Evolutionary conservation across 2,888 invertebrate genomes (phyloP).

Genomic region (Oscheius sp.): DNA sequence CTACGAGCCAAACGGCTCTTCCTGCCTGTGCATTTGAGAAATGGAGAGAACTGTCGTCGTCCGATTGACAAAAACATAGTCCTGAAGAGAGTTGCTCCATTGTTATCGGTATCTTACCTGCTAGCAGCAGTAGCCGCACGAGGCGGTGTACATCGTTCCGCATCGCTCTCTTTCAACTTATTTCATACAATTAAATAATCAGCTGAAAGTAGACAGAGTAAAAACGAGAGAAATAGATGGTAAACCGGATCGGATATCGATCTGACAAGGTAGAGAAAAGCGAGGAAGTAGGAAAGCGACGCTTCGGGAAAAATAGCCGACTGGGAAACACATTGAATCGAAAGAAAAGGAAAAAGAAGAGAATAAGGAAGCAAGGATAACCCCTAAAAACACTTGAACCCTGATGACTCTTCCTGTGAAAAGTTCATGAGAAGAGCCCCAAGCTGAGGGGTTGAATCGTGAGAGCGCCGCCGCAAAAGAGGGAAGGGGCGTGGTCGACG

Average conservation of each 20-base stretch:
- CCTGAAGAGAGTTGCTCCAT: background rate
- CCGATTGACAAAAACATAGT: conserved; percentile 30
- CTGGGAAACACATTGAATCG: background rate
- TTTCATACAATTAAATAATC: background rate
- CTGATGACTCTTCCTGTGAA: conserved; percentile 13
- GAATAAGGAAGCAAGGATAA: background rate
- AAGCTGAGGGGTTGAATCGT: conserved; percentile 27
- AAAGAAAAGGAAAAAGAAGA: background rate
- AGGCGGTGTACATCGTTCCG: conserved; percentile 6
- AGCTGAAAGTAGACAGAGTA: background rate
- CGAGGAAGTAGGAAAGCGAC: background rate
- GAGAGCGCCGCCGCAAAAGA: conserved; percentile 31
- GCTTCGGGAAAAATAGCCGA: background rate
- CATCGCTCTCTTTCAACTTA: conserved; percentile 1
- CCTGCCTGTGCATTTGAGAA: conserved; percentile 49
- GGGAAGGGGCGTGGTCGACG: conserved; percentile 17
- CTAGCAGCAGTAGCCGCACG: conserved; percentile 11
- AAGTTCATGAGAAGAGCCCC: conserved; percentile 24
- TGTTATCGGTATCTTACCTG: conserved; percentile 1
- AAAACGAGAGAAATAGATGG: conserved; percentile 6
- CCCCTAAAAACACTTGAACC: conserved; percentile 3
- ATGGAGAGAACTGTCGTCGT: conserved; percentile 50
- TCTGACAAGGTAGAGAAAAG: conserved; percentile 12
- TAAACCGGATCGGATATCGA: conserved; percentile 28
- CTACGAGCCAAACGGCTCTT: conserved; percentile 56